Evolutionary conservation across 2,797 vertebrate species (phyloP), one percentile per base, ranked within the genome.

Genomic region (Poeciliopsis gracilis): DNA sequence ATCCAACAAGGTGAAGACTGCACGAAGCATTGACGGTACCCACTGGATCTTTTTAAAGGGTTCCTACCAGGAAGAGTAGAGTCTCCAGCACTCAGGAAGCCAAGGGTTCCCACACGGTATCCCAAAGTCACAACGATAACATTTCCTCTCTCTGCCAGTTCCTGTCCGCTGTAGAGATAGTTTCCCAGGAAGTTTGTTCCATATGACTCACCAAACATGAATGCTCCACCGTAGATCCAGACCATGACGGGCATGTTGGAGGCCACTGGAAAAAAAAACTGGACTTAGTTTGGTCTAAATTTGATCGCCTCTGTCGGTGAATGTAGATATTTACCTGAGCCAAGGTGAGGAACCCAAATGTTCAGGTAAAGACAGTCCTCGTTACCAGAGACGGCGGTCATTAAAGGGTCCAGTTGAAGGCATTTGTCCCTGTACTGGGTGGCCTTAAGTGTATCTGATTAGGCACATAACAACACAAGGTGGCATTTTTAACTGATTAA

Each of bases 351-450:
- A 76, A 99, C 85, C 97, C 98, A 99, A 87, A 99, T 94, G 93
- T 99, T 99, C 20, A 99, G 97, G 85, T 97, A 98, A 23, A 99
- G 97, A 89, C 97, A 99, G 90, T 99, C 97, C 77, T 98, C 96
- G 0, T 75, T 89, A 8, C 98, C 98, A 0, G 91, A 91, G 15
- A 94, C 91, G 18, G 66, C 66, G 0, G 51, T 93, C 91, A 97
- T 95, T 0, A 93, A 1, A 0, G 97, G 11, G 0, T 91, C 96
- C 73, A 95, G 1, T 90, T 99, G 98, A 79, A 97, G 53, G 73
- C 98, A 99, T 53, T 97, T 92, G 0, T 80, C 82, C 67, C 84
- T 92, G 88, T 83, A 98, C 0, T 92, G 0, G 0, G 43, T 96
- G 83, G 97, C 61, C 45, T 96, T 81, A 89, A 99, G 15, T 2